These are phyloP conservation scores for Hirundo rustica DNA, from an alignment of 2,797 vertebrate species.

Conservation along the genomic window DNA sequence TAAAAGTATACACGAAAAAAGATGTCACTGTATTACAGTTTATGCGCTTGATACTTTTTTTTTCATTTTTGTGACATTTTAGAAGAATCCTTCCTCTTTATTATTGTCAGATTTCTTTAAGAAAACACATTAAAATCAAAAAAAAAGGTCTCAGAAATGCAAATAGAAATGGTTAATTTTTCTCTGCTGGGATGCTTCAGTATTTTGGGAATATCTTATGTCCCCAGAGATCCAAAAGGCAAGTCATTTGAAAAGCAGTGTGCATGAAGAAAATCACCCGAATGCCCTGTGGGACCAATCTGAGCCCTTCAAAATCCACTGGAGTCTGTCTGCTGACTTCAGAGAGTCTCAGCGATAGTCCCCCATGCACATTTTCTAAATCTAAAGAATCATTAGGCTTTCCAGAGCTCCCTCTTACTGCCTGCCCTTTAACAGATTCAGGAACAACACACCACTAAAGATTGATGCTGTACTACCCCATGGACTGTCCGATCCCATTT, in stretches of 20 bases:
- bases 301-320: constrained; percentile 31
- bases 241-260: neutral
- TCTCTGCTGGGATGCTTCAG: neutral
- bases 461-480: neutral
- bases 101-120: neutral
- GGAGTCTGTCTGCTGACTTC: constrained; percentile 15
- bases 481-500: neutral
- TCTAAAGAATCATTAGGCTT: neutral
- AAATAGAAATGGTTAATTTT: neutral
- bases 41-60: neutral
- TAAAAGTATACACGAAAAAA: neutral
- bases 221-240: neutral
- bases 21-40: neutral
- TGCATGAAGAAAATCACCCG: constrained; percentile 11
- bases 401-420: neutral
- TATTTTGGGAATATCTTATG: constrained; percentile 33
- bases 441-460: neutral
- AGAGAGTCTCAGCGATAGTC: neutral
- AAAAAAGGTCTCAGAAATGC: neutral
- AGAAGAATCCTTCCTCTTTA: neutral
- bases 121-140: neutral
- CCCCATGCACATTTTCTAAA: neutral
- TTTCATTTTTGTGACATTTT: neutral
- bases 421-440: neutral
- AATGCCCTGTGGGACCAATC: constrained; percentile 24